Evolutionary conservation across 2,888 invertebrate species (phyloP).

Genomic region (Drosophila macrospina): DNA sequence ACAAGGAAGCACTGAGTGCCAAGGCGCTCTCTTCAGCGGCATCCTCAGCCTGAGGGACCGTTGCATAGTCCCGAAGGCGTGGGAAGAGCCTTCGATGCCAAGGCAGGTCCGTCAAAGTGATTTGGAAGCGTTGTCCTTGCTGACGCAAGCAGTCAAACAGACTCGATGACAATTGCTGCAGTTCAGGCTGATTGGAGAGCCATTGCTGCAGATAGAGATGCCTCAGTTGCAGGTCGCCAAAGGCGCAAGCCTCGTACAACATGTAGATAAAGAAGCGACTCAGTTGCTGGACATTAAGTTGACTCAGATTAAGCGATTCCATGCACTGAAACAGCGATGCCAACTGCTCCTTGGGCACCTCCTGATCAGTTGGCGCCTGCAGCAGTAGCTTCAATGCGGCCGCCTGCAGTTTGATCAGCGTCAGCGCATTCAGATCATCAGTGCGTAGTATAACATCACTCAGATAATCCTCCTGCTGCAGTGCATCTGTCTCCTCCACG

Average conservation of each 20-base stretch:
- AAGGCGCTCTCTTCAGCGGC: constrained; percentile 38
- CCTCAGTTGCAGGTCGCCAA: constrained; percentile 83
- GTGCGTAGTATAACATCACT: constrained; percentile 75
- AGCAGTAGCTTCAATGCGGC: constrained; percentile 77
- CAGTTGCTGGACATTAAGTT: constrained; percentile 34
- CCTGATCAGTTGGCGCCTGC: neutral
- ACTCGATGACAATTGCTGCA: constrained; percentile 54
- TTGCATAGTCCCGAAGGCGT: constrained; percentile 82
- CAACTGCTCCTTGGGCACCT: constrained; percentile 43
- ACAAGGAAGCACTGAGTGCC: constrained; percentile 69
- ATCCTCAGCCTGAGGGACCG: constrained; percentile 14
- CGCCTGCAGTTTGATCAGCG: constrained; percentile 81
- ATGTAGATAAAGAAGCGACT: constrained; percentile 83
- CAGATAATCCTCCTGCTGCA: constrained; percentile 58
- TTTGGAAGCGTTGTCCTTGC: constrained; percentile 24
- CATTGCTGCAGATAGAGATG: constrained; percentile 72
- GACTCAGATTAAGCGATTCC: constrained; percentile 56
- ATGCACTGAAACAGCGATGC: constrained; percentile 63
- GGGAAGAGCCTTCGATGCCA: constrained; percentile 83
- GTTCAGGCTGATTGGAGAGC: constrained; percentile 35
- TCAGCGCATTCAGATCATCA: constrained; percentile 72
- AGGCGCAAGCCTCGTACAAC: constrained; percentile 85
- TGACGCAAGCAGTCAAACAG: constrained; percentile 37
- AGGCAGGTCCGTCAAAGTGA: constrained; percentile 67
- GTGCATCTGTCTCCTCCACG: neutral